phyloP scores from a whole-genome alignment of 2,888 invertebrate species.

The Crossocerus cetratus region DNA sequence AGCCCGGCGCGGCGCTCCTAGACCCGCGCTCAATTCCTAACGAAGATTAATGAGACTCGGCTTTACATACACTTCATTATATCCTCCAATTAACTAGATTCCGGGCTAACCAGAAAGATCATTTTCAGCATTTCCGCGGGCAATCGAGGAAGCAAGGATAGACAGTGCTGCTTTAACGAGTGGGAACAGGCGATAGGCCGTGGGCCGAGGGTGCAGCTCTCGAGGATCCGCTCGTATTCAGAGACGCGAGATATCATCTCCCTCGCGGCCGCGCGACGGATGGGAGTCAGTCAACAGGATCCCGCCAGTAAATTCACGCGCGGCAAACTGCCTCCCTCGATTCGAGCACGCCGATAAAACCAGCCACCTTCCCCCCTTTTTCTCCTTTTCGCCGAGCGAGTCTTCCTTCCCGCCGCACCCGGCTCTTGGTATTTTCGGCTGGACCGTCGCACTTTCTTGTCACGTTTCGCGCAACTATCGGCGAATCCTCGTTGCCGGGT shows the following conservation, averaged over 20 bases:
- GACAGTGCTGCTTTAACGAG: no score
- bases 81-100: no score
- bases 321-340: slow-evolving; percentile 60
- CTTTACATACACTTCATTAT: no score
- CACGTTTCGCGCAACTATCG: no score
- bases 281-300: slow-evolving; percentile 60
- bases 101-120: no score
- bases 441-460: no score
- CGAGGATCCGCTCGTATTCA: neutral
- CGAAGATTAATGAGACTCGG: no score
- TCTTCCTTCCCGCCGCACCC: neutral
- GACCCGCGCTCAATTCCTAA: no score
- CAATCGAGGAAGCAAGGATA: no score
- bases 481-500: no score
- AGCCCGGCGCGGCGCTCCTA: no score
- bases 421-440: neutral
- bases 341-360: slow-evolving; percentile 53
- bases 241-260: slow-evolving; percentile 56
- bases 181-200: neutral
- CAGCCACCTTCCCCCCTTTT: slow-evolving; percentile 22
- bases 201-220: neutral
- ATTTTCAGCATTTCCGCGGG: no score
- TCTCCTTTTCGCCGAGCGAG: neutral
- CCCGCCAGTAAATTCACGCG: slow-evolving; percentile 61
- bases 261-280: slow-evolving; percentile 26